Conservation (phyloP, 2,797 vertebrate genomes). For the Erethizon dorsatum region DNA sequence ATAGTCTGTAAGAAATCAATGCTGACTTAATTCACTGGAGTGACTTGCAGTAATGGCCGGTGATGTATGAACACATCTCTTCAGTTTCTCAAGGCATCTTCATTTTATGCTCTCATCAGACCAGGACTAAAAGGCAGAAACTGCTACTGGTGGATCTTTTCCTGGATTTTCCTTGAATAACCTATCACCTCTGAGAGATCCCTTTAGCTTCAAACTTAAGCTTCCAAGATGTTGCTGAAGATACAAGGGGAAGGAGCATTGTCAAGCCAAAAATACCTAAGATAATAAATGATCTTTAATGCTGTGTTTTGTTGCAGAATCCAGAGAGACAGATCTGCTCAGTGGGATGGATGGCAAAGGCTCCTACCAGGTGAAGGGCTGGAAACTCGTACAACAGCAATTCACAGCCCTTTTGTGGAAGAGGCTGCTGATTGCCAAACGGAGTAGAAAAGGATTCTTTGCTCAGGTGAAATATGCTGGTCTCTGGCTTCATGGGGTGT, state of each 20-base stretch:
- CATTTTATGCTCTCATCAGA: background rate
- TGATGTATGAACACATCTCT: background rate
- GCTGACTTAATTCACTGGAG: background rate
- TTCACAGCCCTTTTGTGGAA: conserved; percentile 98
- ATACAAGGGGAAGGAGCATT: background rate
- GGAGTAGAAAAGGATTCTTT: conserved; percentile 98
- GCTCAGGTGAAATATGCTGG: conserved; percentile 94
- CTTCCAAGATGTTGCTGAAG: background rate
- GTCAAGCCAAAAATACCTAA: background rate
- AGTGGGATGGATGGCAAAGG: conserved; percentile 97
- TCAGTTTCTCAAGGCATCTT: background rate
- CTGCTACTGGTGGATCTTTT: background rate
- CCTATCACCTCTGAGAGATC: background rate
- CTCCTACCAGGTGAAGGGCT: conserved; percentile 97
- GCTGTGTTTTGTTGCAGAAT: conserved; percentile 91
- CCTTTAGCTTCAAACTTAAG: background rate
- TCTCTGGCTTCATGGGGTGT: background rate
- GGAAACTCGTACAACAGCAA: conserved; percentile 97
- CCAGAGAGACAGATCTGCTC: conserved; percentile 97
- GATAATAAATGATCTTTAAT: background rate
- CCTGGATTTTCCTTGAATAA: background rate
- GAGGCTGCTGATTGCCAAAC: conserved; percentile 96
- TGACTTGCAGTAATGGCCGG: background rate
- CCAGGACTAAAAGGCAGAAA: background rate
- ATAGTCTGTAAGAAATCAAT: background rate